Conservation (phyloP, 2,888 invertebrate genomes). For the Miltochrista miniata region DNA sequence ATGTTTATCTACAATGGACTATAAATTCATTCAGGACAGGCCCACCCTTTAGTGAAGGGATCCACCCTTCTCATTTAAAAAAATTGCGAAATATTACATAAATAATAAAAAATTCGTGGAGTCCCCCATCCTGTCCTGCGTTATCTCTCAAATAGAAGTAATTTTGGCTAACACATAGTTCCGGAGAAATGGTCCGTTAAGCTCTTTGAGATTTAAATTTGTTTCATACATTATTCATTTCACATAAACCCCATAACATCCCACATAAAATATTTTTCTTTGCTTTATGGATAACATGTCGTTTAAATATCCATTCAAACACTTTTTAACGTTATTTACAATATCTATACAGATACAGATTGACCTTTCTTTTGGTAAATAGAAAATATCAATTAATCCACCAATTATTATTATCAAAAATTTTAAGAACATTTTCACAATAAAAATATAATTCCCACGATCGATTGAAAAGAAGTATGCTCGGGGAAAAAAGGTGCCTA, state of each 20-base stretch:
- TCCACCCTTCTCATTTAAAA: conserved; percentile 78
- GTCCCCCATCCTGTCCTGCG: conserved; percentile 51
- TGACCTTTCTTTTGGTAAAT: neutral
- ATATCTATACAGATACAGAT: neutral
- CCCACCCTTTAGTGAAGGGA: conserved; percentile 81
- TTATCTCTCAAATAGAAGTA: conserved; percentile 56
- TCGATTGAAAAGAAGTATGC: no score
- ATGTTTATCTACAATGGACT: conserved; percentile 82
- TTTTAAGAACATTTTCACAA: no score
- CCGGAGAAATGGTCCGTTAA: conserved; percentile 77
- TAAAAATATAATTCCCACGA: no score
- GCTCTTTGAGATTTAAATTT: conserved; percentile 65
- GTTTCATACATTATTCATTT: conserved; percentile 66
- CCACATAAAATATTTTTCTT: conserved; percentile 25
- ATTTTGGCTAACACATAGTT: conserved; percentile 75
- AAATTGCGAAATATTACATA: conserved; percentile 82
- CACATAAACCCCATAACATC: conserved; percentile 17
- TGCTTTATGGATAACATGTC: conserved; percentile 16
- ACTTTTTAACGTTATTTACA: conserved; percentile 6
- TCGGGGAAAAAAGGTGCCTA: no score
- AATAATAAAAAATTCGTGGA: conserved; percentile 67
- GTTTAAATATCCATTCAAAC: conserved; percentile 9
- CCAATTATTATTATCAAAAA: no score
- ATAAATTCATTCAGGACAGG: conserved; percentile 76
- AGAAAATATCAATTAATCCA: neutral